phyloP scores from a whole-genome alignment of 2,888 invertebrate species.

The Leptothorax acervorum region DNA sequence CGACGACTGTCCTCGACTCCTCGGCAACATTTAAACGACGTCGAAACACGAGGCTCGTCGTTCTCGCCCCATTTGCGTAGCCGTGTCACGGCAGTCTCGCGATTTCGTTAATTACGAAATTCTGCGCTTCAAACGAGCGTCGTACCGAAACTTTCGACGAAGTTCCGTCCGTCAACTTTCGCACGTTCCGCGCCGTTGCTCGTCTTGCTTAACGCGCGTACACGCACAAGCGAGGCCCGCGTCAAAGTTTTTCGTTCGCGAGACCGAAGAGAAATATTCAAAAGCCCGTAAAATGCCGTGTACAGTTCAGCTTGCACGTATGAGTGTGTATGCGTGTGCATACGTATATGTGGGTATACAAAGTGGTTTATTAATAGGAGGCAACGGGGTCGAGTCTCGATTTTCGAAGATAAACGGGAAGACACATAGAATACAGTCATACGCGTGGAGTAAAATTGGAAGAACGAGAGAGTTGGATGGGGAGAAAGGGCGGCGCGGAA shows the following conservation, averaged over 20 bases:
- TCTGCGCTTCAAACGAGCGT: conserved; percentile 46
- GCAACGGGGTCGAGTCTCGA: conserved; percentile 12
- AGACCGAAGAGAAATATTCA: conserved; percentile 30
- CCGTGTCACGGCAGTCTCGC: conserved; percentile 31
- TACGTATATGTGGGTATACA: no score
- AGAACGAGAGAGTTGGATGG: background rate
- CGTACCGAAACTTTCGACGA: conserved; percentile 43
- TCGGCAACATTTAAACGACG: conserved; percentile 33
- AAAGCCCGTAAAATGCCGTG: background rate
- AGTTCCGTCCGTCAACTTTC: conserved; percentile 52
- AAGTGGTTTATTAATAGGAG: conserved; percentile 42
- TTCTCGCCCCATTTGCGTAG: conserved; percentile 45
- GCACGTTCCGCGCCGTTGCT: conserved; percentile 42
- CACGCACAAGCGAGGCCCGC: conserved; percentile 16
- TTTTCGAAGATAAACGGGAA: conserved; percentile 45
- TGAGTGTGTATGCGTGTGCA: no score
- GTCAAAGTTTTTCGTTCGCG: conserved; percentile 35
- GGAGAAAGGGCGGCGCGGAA: conserved; percentile 22
- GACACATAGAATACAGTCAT: background rate
- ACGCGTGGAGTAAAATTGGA: conserved; percentile 13
- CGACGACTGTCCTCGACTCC: conserved; percentile 16
- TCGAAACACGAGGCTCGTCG: conserved; percentile 8
- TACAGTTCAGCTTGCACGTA: conserved; percentile 5
- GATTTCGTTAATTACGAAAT: conserved; percentile 60
- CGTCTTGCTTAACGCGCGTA: conserved; percentile 22